Evolutionary conservation across 2,113 vertebrate species (phyloP).

Genomic region (Spermophilus dauricus): DNA sequence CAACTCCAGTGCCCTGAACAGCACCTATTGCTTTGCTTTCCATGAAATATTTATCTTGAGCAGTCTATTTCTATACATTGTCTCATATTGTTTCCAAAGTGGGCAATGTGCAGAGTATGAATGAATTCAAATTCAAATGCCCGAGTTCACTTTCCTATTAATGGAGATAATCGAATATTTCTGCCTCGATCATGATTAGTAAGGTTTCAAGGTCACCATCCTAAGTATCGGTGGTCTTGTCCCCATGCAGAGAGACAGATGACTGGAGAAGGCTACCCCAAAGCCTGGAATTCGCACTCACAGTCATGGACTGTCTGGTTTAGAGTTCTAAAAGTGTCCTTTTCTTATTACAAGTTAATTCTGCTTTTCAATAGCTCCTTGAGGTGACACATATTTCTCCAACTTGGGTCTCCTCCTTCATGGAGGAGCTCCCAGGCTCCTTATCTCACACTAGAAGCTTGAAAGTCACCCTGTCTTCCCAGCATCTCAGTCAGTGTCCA

Average conservation of each 20-base stretch:
- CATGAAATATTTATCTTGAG: neutral
- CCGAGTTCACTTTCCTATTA: neutral
- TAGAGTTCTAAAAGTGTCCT: neutral
- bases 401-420: neutral
- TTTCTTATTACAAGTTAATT: neutral
- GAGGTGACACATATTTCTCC: neutral
- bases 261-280: accelerated
- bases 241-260: neutral
- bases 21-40: neutral
- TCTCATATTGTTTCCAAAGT: slow-evolving; percentile 15
- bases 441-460: neutral
- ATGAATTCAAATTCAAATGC: slow-evolving; percentile 62
- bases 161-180: slow-evolving; percentile 34
- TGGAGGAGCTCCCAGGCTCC: neutral
- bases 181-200: neutral
- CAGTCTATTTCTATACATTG: neutral
- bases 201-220: neutral
- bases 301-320: neutral
- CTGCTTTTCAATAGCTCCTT: neutral
- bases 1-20: neutral
- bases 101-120: neutral
- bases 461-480: neutral
- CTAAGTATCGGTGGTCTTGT: neutral
- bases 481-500: neutral
- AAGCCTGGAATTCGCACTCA: neutral